These are phyloP conservation scores for Amiota minor DNA, from an alignment of 2,888 invertebrate species.

Conservation along the genomic window DNA sequence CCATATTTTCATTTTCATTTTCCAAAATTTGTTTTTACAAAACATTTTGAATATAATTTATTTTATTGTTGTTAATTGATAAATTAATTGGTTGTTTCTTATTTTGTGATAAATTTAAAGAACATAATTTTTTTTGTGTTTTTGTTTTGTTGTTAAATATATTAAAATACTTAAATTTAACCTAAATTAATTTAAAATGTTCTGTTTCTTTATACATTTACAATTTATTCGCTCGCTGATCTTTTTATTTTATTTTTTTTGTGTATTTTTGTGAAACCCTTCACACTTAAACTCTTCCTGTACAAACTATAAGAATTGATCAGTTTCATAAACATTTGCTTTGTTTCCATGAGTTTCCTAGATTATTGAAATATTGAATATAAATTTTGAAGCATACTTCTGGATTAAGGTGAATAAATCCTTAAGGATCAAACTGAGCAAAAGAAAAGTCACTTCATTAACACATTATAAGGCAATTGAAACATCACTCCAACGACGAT, in stretches of 20 bases:
- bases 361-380: background rate
- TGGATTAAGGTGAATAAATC: too few relatives aligned
- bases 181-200: conserved; percentile 21
- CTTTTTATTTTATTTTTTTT: background rate
- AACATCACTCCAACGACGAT: too few relatives aligned
- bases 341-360: conserved; percentile 1
- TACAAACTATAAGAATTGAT: too few relatives aligned
- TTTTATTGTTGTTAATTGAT: conserved; percentile 26
- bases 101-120: conserved; percentile 14
- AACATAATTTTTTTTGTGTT: conserved; percentile 6
- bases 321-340: too few relatives aligned
- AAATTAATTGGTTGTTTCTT: too few relatives aligned
- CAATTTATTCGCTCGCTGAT: background rate
- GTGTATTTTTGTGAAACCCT: background rate
- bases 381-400: background rate
- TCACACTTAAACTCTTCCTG: background rate
- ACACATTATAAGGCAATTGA: too few relatives aligned
- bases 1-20: conserved; percentile 12
- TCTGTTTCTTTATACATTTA: conserved; percentile 1
- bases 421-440: too few relatives aligned
- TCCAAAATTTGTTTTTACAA: conserved; percentile 28
- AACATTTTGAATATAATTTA: conserved; percentile 24
- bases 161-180: conserved; percentile 24
- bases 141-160: background rate
- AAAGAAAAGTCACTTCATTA: too few relatives aligned